Evolutionary conservation across 2,888 invertebrate genomes (phyloP), one percentile per base, ranked within the genome.

Genomic region (Hyles lineata): DNA sequence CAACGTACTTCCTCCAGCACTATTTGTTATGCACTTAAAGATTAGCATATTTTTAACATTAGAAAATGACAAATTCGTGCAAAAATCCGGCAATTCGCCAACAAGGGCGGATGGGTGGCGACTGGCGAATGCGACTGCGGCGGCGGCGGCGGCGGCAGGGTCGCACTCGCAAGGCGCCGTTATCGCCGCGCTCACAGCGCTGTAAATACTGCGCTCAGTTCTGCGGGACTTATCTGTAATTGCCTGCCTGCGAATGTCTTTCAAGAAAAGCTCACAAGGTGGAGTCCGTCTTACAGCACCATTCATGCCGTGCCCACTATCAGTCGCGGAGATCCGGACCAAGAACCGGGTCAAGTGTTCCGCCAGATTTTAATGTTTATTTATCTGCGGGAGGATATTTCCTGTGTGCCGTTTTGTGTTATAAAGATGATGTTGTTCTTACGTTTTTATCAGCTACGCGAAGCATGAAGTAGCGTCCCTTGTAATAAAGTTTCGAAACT

Each of bases 371-470:
- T 82, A 79, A 83, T 84, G 87, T 89, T 88, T 87, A 85, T 88
- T 85, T 87, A 85, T 88, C 84, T 84, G 79, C 74, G 74, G 78
- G 77, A 76, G 72, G 72, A 73, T 70, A 73, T 74, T 75, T 80
- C 76, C 75, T 70, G 74, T 70, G 72, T 75, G 17, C 21, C 35
- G 72, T 55, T 62, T 35, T 62, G 62, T 62, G 32, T n/a, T 50
- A 50, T 50, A 50, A 67, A 67, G 17, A 19, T 35, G 32, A 32
- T 17, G 55, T 55, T 29, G 21, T 76, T 77, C 97, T 97, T 95
- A 98, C 98, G 95, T 98, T 98, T 96, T 99, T 99, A 95, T 99
- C 99, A 85, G 98, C 97, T 80, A 99, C 99, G 87, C 98, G 96
- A 74, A 99, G 96, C 98, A 99, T 99, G 95, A 99, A 99, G 95